Conservation (phyloP, 2,113 vertebrate genomes). For the Cervus canadensis region DNA sequence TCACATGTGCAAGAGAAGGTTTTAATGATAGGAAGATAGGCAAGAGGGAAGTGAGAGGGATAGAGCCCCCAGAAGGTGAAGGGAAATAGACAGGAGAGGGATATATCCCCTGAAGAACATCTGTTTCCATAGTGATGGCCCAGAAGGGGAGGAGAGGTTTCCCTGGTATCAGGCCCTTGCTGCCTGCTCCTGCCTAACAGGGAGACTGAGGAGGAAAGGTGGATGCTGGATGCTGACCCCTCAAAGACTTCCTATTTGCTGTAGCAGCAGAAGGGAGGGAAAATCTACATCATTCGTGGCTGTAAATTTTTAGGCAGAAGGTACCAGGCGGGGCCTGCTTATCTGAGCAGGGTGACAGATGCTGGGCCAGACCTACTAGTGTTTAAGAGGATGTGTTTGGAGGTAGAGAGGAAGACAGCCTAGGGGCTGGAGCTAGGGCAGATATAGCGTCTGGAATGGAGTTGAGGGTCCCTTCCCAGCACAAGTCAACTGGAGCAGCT, state of each 20-base stretch:
- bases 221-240: background rate
- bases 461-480: background rate
- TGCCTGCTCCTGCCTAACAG: background rate
- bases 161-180: background rate
- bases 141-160: background rate
- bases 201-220: background rate
- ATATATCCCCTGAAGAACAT: background rate
- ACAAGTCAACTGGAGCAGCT: background rate
- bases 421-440: background rate
- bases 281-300: background rate
- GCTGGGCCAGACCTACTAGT: background rate
- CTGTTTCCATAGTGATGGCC: background rate
- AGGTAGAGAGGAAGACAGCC: background rate
- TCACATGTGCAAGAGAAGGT: background rate
- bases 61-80: background rate
- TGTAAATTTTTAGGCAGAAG: background rate
- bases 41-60: background rate
- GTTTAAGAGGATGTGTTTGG: background rate
- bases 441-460: background rate
- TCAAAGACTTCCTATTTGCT: background rate
- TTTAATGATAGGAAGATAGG: background rate
- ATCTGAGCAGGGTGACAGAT: background rate
- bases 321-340: background rate
- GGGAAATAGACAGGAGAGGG: background rate
- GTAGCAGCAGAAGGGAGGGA: background rate